Percentiles rank a stretch among this genome's conserved stretches.
phyloP scores from a whole-genome alignment of 2,888 invertebrate species.

The Campoletis raptor region DNA sequence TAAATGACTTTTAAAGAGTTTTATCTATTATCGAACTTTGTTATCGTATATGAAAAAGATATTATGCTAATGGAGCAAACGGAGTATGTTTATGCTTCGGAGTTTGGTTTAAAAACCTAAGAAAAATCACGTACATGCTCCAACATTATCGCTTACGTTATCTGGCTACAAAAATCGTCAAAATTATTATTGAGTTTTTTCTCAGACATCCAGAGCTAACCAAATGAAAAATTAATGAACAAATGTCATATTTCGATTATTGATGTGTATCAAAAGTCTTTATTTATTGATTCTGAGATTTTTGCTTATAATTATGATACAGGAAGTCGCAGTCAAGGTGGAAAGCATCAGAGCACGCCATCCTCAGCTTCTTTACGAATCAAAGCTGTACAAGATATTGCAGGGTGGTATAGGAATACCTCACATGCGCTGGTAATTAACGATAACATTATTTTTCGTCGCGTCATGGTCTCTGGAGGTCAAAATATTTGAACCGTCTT shows the following conservation, averaged over 20 bases:
- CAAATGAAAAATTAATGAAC: not conserved
- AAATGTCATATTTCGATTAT: not conserved
- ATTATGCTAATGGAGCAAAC: too few relatives aligned
- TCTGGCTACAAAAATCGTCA: not conserved
- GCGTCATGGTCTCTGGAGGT: too few relatives aligned
- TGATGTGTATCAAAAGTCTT: not conserved
- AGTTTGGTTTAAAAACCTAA: too few relatives aligned
- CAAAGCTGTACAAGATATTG: slow-evolving; percentile 99
- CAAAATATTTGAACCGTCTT: not conserved
- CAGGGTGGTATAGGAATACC: slow-evolving; percentile 99
- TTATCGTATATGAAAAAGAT: too few relatives aligned
- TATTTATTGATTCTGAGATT: not conserved
- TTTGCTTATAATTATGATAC: slow-evolving; percentile 60
- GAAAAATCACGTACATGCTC: not conserved
- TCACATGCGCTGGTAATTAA: slow-evolving; percentile 90
- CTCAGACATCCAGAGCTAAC: not conserved
- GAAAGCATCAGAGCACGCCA: slow-evolving; percentile 98
- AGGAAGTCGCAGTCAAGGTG: slow-evolving; percentile 99
- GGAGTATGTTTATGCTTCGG: too few relatives aligned
- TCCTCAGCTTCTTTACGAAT: slow-evolving; percentile 99
- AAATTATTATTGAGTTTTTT: not conserved
- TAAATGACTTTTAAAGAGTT: too few relatives aligned
- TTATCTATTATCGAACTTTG: too few relatives aligned
- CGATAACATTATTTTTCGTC: not conserved
- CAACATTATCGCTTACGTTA: not conserved